These are phyloP conservation scores for Cuniculus paca DNA, from an alignment of 2,797 vertebrate species.

Conservation along the genomic window DNA sequence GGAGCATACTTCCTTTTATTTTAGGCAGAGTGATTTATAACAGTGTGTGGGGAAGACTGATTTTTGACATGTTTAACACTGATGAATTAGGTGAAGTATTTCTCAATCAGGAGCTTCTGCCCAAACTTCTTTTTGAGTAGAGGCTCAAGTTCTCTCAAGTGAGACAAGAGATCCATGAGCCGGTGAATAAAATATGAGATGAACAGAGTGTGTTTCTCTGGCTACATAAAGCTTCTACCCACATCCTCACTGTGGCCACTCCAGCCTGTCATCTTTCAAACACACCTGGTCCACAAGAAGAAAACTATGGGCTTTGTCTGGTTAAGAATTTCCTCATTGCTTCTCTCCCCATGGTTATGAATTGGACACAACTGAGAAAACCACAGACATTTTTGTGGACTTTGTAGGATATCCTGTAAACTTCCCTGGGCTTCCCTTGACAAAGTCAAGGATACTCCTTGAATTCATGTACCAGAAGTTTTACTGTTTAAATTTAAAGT, in stretches of 20 bases:
- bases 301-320: not conserved
- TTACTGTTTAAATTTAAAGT: not conserved
- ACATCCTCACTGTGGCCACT: accelerated
- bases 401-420: not conserved
- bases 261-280: not conserved
- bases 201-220: accelerated
- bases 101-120: conserved; percentile 76
- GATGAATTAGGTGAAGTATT: conserved; percentile 84
- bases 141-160: conserved; percentile 54
- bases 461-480: not conserved
- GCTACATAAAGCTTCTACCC: not conserved
- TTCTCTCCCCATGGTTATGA: not conserved
- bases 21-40: conserved; percentile 82
- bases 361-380: not conserved
- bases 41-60: not conserved
- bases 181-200: conserved; percentile 61
- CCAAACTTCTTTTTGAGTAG: conserved; percentile 65
- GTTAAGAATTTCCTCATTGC: not conserved
- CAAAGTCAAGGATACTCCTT: not conserved
- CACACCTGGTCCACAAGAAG: not conserved
- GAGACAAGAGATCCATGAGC: conserved; percentile 47
- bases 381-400: not conserved
- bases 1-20: conserved; percentile 78
- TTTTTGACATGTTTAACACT: conserved; percentile 83
- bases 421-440: not conserved